Base-by-base conservation (phyloP, 2,888 invertebrate species). In the Napeogenes inachia region DNA sequence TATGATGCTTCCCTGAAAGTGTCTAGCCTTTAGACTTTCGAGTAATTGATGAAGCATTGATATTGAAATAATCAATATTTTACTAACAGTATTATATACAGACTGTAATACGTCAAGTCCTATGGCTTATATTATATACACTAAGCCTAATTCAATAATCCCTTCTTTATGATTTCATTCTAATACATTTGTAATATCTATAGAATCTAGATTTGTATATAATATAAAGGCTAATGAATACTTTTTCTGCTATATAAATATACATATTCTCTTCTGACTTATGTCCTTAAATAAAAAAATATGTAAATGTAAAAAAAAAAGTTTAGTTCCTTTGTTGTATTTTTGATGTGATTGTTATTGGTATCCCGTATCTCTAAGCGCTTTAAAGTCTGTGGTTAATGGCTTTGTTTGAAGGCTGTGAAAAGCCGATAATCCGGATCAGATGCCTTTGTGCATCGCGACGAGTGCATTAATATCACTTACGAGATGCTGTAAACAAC, bases 1-100 rank as follows among this genome's bases (percentile, higher is more conserved):
- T 70, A 68, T 64, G 68, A 70, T 66, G 68, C 57, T 59, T 66
- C 45, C 61, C 63, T 61, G 59, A 56, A 68, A 63, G 57, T 63
- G 59, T 60, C n/a, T 5, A 13, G 54, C 54, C 56, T 61, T 65
- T 56, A 65, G 61, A 65, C 58, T 63, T 68, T 66, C 61, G 65
- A 55, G 60, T 61, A 42, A 60, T 56, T 62, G 61, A 53, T 56
- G 50, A 63, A 57, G 62, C 56, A 50, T 56, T 46, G 55, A 63
- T 30, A 45, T 30, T 13, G 45, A 46, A 57, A 57, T 54, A 54
- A 45, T 33, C 32, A 30, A 46, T 13, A 57, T 46, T 61, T 61
- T 45, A 46, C 42, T 42, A 12, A 6, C 4, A 10, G 42, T 42
- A 42, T 42, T 42, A 42, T 10, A 42, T 6, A 42, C 42, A 42